Evolutionary conservation across 37 sponge, comb jelly and placozoan species (phyloP), one percentile per base, ranked within the genome.

Genomic region (Beroe ovata): DNA sequence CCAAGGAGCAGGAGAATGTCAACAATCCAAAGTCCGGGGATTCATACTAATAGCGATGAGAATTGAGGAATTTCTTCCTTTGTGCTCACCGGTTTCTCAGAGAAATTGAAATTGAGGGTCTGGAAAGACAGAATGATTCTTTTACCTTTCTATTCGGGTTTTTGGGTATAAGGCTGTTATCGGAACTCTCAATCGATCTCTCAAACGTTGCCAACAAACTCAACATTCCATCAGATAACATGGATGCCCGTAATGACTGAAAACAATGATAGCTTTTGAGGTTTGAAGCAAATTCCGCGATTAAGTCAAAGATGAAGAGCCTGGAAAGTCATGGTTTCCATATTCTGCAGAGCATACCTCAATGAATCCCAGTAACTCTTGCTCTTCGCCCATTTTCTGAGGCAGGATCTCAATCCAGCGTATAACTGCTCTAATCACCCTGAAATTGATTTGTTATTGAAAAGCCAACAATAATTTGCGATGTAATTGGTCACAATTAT

Each of bases 321-420:
- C n/a, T n/a, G n/a, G n/a, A n/a, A n/a, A n/a, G n/a, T n/a, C n/a
- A n/a, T n/a, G n/a, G n/a, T n/a, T n/a, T n/a, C n/a, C n/a, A n/a
- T n/a, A n/a, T n/a, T n/a, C n/a, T n/a, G n/a, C n/a, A n/a, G n/a
- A n/a, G n/a, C 84, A 26, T 40, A 77, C 84, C 42, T 36, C 54
- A 40, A 77, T 42, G n/a, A 77, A 36, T 6, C 36, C 36, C 4
- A 77, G 41, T 22, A 77, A 29, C 21, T 77, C 84, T 11, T 23
- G 35, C n/a, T 77, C 84, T 20, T 77, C 84, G 0, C 84, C 84
- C 84, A 77, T 77, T 77, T 77, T 77, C 26, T 77, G 42, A 2
- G 84, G 84, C 22, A 77, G 18, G 28, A 77, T 30, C 28, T 77
- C 84, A 11, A 77, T 36, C 84, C 84, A 77, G 4, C 84, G 35